phyloP scores from a whole-genome alignment of 2,888 invertebrate species.

The Drosophila mimica region DNA sequence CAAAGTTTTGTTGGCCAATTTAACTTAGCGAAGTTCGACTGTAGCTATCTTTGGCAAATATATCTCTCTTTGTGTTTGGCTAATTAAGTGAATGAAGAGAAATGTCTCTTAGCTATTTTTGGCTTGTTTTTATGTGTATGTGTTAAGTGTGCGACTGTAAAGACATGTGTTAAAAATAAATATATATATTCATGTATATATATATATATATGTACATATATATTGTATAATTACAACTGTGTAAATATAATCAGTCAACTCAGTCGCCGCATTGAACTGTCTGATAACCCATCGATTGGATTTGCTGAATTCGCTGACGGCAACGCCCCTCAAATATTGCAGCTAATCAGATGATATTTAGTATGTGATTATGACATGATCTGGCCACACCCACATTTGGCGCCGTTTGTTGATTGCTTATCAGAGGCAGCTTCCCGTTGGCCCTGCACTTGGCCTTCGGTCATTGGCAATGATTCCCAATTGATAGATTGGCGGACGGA shows the following conservation, averaged over 20 bases:
- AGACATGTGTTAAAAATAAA: conserved; percentile 54
- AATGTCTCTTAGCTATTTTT: conserved; percentile 21
- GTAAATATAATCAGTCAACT: conserved; percentile 10
- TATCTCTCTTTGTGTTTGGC: conserved; percentile 6
- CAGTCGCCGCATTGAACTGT: conserved; percentile 13
- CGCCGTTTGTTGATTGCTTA: conserved; percentile 47
- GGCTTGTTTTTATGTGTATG: conserved; percentile 15
- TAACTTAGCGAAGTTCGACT: conserved; percentile 3
- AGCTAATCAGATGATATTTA: conserved; percentile 40
- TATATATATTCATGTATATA: conserved; percentile 29
- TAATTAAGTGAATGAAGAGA: conserved; percentile 12
- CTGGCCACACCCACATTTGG: conserved; percentile 67
- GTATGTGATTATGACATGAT: conserved; percentile 2
- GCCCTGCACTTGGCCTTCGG: conserved; percentile 52
- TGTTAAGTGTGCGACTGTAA: conserved; percentile 51
- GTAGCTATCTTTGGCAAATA: conserved; percentile 11
- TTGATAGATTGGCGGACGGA: conserved; percentile 57
- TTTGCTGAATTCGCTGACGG: conserved; percentile 18
- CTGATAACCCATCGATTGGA: conserved; percentile 44
- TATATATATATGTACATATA: conserved; percentile 14
- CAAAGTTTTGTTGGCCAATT: not conserved
- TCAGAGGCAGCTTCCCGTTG: conserved; percentile 7
- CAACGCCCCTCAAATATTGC: conserved; percentile 62
- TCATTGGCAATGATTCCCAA: conserved; percentile 58
- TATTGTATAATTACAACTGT: conserved; percentile 28